A percentile compares a stretch with the other conserved stretches of the same genome.
phyloP scores from a whole-genome alignment of 2,888 invertebrate species.

The Zygaena filipendulae region DNA sequence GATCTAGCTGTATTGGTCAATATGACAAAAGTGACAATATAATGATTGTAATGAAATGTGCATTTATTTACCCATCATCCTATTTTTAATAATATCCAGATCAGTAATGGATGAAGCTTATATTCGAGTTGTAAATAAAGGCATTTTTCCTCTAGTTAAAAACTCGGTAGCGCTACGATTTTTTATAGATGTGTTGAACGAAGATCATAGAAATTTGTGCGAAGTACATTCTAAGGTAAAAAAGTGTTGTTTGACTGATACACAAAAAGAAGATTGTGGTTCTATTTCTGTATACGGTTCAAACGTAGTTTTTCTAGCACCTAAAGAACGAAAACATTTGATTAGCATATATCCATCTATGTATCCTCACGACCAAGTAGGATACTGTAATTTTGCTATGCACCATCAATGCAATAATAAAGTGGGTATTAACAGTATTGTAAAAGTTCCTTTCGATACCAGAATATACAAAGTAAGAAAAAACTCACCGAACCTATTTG shows the following conservation, averaged over 20 bases:
- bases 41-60: conserved; percentile 15
- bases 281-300: conserved; percentile 25
- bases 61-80: too few species aligned
- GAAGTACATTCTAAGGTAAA: conserved; percentile 23
- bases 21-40: conserved; percentile 12
- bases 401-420: conserved; percentile 24
- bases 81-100: too few species aligned
- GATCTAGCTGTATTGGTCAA: too few species aligned
- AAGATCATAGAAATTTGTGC: conserved; percentile 24
- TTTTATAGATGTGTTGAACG: conserved; percentile 38
- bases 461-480: conserved; percentile 18
- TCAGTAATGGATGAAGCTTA: too few species aligned
- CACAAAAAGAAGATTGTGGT: conserved; percentile 26
- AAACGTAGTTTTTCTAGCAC: conserved; percentile 20
- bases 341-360: conserved; percentile 33
- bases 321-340: conserved; percentile 30
- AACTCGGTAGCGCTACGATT: conserved; percentile 41
- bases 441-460: conserved; percentile 37
- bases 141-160: conserved; percentile 32
- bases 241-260: conserved; percentile 33
- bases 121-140: too few species aligned
- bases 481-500: conserved; percentile 16
- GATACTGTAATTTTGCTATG: conserved; percentile 33
- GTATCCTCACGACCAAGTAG: conserved; percentile 35
- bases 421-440: conserved; percentile 15